Evolutionary conservation across 1,140 invertebrate genomes (phyloP).

Genomic region (Camponotus vicinus): DNA sequence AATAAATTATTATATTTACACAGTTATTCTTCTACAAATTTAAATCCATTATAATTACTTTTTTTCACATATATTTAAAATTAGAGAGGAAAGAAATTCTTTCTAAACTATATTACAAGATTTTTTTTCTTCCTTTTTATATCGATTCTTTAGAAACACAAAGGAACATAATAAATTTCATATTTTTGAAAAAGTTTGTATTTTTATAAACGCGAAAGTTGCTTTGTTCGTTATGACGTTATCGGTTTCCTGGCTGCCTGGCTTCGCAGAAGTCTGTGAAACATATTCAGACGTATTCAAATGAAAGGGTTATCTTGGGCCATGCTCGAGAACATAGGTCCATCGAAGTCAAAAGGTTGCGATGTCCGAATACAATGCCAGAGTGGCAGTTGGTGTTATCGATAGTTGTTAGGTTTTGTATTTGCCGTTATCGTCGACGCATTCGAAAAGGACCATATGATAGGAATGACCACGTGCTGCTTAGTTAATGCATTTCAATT

Average conservation of each 20-base stretch:
- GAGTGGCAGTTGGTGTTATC: background rate
- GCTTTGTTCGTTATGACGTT: constrained; percentile 20
- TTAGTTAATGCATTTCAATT: constrained; percentile 61
- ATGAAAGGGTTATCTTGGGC: constrained; percentile 55
- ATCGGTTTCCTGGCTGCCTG: background rate
- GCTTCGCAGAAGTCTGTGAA: constrained; percentile 26
- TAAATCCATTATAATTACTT: background rate
- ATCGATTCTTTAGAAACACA: background rate
- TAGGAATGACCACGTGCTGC: constrained; percentile 47
- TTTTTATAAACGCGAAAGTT: constrained; percentile 11
- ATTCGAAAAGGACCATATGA: constrained; percentile 33
- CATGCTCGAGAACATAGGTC: constrained; percentile 18
- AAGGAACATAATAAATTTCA: background rate
- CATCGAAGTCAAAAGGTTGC: constrained; percentile 57
- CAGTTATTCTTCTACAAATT: constrained; percentile 8
- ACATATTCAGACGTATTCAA: constrained; percentile 51
- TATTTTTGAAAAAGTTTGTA: background rate
- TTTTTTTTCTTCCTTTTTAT: background rate
- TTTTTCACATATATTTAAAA: no score
- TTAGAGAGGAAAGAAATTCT: background rate
- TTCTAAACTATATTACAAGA: background rate
- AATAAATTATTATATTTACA: constrained; percentile 7
- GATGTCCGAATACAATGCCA: constrained; percentile 52
- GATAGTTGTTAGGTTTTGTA: constrained; percentile 57
- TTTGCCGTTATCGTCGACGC: constrained; percentile 53